phyloP scores from a whole-genome alignment of 2,113 vertebrate species.

The Callorhinus ursinus region DNA sequence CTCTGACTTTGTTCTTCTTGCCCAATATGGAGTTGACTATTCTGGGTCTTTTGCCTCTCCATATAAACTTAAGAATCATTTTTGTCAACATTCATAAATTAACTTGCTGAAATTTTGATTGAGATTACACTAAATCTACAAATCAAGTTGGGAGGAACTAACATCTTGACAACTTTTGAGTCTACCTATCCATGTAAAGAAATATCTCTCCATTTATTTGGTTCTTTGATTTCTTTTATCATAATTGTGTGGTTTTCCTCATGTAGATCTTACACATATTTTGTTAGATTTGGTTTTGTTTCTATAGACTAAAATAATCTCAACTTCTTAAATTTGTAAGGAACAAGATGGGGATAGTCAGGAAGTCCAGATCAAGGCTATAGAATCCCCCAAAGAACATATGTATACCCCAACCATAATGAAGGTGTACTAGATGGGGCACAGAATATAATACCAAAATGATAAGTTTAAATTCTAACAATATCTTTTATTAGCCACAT shows the following conservation, averaged over 20 bases:
- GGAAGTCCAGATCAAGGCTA: neutral
- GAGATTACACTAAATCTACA: neutral
- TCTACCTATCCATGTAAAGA: neutral
- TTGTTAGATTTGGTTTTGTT: neutral
- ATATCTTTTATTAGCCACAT: neutral
- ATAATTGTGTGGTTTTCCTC: neutral
- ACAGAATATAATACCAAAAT: neutral
- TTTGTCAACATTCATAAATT: neutral
- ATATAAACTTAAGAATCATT: neutral
- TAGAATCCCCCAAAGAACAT: neutral
- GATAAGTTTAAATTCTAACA: neutral
- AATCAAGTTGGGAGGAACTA: neutral
- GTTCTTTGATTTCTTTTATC: neutral
- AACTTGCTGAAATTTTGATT: neutral
- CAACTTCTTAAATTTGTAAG: neutral
- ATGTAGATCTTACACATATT: neutral
- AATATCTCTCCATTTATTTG: neutral
- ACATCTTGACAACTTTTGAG: neutral
- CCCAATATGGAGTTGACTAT: neutral
- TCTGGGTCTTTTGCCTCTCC: neutral
- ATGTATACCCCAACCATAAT: neutral
- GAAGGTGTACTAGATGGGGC: neutral
- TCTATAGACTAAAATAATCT: neutral
- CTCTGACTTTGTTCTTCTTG: neutral
- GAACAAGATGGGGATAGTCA: neutral